A percentile compares a stretch with the other conserved stretches of the same genome.
Conservation (phyloP, 2,888 invertebrate species). For the Tinea semifulvella region DNA sequence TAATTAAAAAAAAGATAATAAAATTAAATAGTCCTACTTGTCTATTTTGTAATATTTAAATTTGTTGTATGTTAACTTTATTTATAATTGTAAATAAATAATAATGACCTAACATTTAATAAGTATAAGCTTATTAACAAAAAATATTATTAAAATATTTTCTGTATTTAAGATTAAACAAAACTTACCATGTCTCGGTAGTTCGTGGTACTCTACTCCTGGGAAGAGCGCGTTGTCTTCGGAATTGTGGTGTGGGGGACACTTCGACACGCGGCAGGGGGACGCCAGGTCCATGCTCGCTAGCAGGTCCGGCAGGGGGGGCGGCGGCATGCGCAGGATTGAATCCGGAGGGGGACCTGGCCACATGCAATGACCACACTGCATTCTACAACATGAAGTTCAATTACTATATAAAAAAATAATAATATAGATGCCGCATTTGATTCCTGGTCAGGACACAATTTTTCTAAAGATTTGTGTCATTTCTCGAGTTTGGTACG, state of each 20-base stretch:
- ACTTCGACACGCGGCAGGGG: constrained; percentile 73
- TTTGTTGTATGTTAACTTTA: no score
- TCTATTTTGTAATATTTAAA: no score
- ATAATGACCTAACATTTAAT: no score
- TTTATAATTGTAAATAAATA: no score
- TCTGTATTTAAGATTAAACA: background rate
- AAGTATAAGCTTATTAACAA: no score
- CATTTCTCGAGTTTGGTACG: no score
- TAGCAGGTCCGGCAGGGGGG: constrained; percentile 82
- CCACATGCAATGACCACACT: constrained; percentile 68
- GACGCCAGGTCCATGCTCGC: constrained; percentile 68
- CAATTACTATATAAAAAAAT: constrained; percentile 1
- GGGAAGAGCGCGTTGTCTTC: constrained; percentile 62
- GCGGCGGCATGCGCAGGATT: constrained; percentile 85
- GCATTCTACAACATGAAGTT: constrained; percentile 39
- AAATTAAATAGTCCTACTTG: no score
- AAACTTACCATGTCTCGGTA: constrained; percentile 76
- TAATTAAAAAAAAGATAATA: no score
- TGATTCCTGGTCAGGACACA: no score
- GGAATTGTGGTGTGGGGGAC: constrained; percentile 62
- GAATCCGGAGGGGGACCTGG: constrained; percentile 83
- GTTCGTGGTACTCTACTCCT: constrained; percentile 81
- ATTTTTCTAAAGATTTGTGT: no score
- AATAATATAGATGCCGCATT: no score
- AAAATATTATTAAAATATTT: no score